These are phyloP conservation scores for Scomber colias DNA, from an alignment of 2,113 vertebrate species.

Conservation along the genomic window DNA sequence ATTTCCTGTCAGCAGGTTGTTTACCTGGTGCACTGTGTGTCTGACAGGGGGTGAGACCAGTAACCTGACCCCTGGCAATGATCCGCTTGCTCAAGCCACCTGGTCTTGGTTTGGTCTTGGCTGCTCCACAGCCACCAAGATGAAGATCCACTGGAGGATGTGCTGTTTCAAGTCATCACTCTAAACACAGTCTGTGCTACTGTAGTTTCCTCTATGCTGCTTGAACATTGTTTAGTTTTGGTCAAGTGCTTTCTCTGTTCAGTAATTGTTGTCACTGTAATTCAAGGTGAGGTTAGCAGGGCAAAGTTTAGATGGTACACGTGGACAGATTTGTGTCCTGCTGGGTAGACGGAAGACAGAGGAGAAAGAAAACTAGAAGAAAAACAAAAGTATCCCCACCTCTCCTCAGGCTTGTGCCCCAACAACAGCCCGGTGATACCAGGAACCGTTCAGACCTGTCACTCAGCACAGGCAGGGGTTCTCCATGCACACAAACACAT, in stretches of 20 bases:
- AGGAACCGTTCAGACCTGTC: slow-evolving; percentile 69
- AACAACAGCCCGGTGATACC: slow-evolving; percentile 46
- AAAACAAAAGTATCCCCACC: slow-evolving; percentile 3
- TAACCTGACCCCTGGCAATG: slow-evolving; percentile 25
- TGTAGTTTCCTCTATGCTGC: slow-evolving; percentile 5
- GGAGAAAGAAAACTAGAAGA: not conserved
- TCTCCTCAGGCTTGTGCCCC: slow-evolving; percentile 8
- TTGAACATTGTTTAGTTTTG: not conserved
- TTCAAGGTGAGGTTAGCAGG: not conserved
- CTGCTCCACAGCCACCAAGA: slow-evolving; percentile 1
- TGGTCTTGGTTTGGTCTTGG: slow-evolving; percentile 22
- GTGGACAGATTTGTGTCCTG: slow-evolving; percentile 17
- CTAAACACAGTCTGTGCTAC: slow-evolving; percentile 10
- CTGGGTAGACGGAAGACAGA: slow-evolving; percentile 1
- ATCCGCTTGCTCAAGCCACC: slow-evolving; percentile 22
- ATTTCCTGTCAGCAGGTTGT: slow-evolving; percentile 76
- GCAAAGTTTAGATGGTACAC: slow-evolving; percentile 2
- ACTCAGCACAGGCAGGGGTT: slow-evolving; percentile 67
- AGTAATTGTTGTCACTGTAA: not conserved
- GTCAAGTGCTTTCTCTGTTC: not conserved
- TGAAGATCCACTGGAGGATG: not conserved
- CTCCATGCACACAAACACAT: slow-evolving; percentile 64
- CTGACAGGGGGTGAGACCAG: not conserved
- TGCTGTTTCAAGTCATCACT: not conserved
- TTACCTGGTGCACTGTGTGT: slow-evolving; percentile 56